Base-by-base conservation (phyloP, 1,140 invertebrate genomes). In the Drosophila nasuta region DNA sequence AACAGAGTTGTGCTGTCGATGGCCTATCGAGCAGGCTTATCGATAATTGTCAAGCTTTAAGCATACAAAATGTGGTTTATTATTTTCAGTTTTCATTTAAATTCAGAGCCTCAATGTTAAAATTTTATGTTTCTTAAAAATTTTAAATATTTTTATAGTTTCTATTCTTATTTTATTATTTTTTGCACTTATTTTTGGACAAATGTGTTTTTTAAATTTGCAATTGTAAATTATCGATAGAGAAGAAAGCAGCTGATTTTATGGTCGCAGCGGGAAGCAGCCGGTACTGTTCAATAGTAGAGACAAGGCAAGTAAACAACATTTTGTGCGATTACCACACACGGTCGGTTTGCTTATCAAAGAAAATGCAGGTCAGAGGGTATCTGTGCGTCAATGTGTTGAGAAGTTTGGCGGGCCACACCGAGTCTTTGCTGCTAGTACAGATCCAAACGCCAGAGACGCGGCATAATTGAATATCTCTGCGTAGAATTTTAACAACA, bases 321-420 rank as follows among this genome's bases (percentile, higher is more conserved):
- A 11, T 38, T 51, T 49, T 52, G 41, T 13, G 20, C 20, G 11
- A 58, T 28, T 30, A 57, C 33, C 28, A 43, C 25, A 43, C 33
- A 43, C 33, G 13, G 41, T 33, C n/a, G 17, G 49, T 15, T 25
- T 8, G 65, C 71, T 74, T 69, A 74, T 74, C 71, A 74, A 49
- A 57, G 25, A 56, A 68, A 74, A 75, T 75, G 58, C 58, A 70
- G 72, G 66, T 75, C 41, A 70, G 11, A 75, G 72, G 67, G 30
- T 75, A 75, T 75, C 72, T 58, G 20, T 25, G n/a, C 8, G 3
- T n/a, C 33, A 28, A 17, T 20, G 20, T 4, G 38, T 5, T 33
- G 48, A 41, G n/a, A 10, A 46, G 17, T 51, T 41, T 13, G 57
- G 25, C 59, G 13, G 35, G 11, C 20, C 20, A 43, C n/a, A 10